Percentiles rank a stretch among this genome's conserved stretches.
Conservation (phyloP, 2,888 invertebrate genomes). For the Hydriomena furcata region DNA sequence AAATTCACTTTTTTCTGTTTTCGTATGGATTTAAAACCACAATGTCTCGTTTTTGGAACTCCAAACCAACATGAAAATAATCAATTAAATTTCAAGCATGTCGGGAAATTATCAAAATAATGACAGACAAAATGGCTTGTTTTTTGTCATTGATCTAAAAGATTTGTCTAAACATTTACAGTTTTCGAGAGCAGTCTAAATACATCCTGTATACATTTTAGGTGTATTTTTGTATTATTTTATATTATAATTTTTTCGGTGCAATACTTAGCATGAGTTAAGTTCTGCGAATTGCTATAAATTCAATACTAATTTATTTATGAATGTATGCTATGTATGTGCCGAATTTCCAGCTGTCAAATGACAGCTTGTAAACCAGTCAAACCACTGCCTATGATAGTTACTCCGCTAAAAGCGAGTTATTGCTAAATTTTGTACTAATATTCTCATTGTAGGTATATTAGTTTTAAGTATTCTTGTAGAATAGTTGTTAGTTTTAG, state of each 20-base stretch:
- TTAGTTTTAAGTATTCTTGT: constrained; percentile 26
- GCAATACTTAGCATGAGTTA: constrained; percentile 60
- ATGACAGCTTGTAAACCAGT: constrained; percentile 63
- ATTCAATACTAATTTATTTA: constrained; percentile 29
- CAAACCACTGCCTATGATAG: constrained; percentile 64
- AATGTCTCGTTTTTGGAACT: no score
- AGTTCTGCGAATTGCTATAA: constrained; percentile 23
- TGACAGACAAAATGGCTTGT: no score
- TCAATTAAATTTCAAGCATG: no score
- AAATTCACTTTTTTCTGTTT: no score
- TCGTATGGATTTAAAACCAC: no score
- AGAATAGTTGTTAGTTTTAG: constrained; percentile 4
- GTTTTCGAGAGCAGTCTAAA: no score
- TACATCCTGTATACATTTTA: not conserved
- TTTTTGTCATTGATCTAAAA: no score
- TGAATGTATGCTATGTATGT: constrained; percentile 51
- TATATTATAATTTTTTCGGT: constrained; percentile 41
- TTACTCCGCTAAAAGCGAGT: constrained; percentile 49
- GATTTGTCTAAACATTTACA: no score
- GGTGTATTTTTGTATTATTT: constrained; percentile 16
- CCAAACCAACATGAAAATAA: no score
- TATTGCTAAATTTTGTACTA: constrained; percentile 58
- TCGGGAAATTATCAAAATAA: no score
- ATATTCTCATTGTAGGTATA: constrained; percentile 62
- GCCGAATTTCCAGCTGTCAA: constrained; percentile 34